These are phyloP conservation scores for Hydrocynus forskahlii DNA, from an alignment of 2,797 vertebrate species.

Conservation along the genomic window DNA sequence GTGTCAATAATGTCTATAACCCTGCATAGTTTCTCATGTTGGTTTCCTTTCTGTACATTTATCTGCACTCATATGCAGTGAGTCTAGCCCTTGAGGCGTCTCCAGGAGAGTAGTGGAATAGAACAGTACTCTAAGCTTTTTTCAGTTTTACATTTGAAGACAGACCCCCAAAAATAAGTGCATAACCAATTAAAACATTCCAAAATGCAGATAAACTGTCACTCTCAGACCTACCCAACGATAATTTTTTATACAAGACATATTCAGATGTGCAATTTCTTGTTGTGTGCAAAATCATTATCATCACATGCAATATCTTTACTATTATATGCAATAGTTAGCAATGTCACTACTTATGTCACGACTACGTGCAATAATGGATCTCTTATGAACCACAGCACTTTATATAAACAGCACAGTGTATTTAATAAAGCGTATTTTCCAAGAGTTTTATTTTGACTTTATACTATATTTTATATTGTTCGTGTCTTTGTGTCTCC, in stretches of 20 bases:
- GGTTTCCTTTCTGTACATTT: not conserved
- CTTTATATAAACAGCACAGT: too few species aligned
- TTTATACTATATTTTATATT: too few species aligned
- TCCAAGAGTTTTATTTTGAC: too few species aligned
- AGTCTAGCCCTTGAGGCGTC: too few species aligned
- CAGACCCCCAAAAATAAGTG: not conserved
- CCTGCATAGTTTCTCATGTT: not conserved
- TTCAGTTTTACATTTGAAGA: not conserved
- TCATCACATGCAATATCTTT: too few species aligned
- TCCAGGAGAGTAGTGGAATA: not conserved
- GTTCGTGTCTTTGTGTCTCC: too few species aligned
- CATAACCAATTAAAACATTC: not conserved
- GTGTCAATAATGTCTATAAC: not conserved
- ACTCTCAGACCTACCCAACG: not conserved
- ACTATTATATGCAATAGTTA: too few species aligned
- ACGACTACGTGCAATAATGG: too few species aligned
- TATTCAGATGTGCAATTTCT: not conserved
- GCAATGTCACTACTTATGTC: too few species aligned
- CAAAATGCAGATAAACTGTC: not conserved
- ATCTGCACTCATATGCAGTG: not conserved
- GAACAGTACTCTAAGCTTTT: not conserved
- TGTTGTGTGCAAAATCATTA: too few species aligned
- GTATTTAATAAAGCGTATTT: too few species aligned
- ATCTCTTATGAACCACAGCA: too few species aligned
- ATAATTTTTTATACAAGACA: not conserved